A percentile compares a stretch with the other conserved stretches of the same genome.
These are phyloP conservation scores for Chromoteleia sp. DNA, from an alignment of 2,888 invertebrate species.

Conservation along the genomic window DNA sequence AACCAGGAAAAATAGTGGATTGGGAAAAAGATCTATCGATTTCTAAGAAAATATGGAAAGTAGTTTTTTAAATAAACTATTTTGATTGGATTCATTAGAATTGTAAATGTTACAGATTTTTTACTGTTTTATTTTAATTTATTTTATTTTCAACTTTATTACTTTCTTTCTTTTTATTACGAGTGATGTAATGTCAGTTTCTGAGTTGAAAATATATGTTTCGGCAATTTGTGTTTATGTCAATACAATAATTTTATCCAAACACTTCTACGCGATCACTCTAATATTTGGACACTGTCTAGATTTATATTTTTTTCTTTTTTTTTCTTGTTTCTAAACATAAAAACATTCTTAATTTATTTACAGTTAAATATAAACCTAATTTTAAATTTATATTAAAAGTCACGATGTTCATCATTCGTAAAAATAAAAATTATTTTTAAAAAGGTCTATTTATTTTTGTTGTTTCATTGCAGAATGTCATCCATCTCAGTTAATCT, in stretches of 20 bases:
- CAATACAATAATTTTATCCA: constrained; percentile 6
- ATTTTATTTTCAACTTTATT: not conserved
- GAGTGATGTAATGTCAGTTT: not conserved
- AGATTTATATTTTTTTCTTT: constrained; percentile 28
- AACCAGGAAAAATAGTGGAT: too few species aligned
- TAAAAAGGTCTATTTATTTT: not conserved
- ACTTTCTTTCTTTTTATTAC: not conserved
- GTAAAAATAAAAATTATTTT: constrained; percentile 39
- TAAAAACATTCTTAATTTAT: constrained; percentile 17
- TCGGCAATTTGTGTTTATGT: not conserved
- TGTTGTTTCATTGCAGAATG: not conserved
- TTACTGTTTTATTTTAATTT: not conserved
- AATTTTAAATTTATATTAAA: not conserved
- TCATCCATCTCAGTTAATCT: constrained; percentile 15
- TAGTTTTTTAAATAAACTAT: too few species aligned
- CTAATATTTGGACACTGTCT: constrained; percentile 35
- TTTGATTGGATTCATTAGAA: not conserved
- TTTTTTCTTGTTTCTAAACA: constrained; percentile 10
- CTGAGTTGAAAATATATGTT: too few species aligned
- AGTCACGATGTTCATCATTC: not conserved
- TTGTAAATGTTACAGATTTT: not conserved
- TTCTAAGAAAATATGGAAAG: too few species aligned
- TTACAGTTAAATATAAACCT: constrained; percentile 9
- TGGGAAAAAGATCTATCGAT: too few species aligned
- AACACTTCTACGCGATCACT: constrained; percentile 7